Percentiles rank a stretch among this genome's conserved stretches.
Conservation (phyloP, 2,113 vertebrate species). For the Litocranius walleri region DNA sequence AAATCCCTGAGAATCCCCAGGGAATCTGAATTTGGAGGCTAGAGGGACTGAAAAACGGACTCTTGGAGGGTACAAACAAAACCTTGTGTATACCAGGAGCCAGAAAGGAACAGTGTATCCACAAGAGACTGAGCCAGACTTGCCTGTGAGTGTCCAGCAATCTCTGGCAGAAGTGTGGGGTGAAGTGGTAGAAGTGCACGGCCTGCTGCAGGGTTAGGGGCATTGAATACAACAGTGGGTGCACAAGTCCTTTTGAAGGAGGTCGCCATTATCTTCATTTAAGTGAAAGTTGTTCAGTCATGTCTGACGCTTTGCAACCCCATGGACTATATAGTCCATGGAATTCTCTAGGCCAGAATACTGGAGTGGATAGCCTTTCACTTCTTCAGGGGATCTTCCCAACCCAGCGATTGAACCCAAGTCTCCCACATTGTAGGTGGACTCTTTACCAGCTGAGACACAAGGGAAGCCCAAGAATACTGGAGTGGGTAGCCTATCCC, state of each 20-base stretch:
- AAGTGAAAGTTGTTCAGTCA: background rate
- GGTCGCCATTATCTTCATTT: background rate
- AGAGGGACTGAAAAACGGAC: background rate
- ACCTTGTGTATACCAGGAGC: background rate
- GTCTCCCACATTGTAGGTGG: background rate
- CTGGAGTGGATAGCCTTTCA: background rate
- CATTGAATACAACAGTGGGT: background rate
- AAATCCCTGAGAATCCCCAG: background rate
- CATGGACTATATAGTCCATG: background rate
- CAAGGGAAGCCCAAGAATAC: background rate
- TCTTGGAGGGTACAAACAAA: background rate
- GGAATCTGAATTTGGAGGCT: background rate
- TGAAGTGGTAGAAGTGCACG: background rate
- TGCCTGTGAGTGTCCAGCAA: background rate
- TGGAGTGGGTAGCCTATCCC: background rate
- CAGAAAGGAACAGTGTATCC: background rate
- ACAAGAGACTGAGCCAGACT: background rate
- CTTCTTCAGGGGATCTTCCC: background rate
- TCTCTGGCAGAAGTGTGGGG: background rate
- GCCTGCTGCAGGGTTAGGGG: background rate
- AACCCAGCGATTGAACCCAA: rapidly evolving
- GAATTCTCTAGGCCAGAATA: background rate
- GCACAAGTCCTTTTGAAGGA: background rate
- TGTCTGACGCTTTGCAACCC: background rate
- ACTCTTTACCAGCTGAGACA: background rate